Evolutionary conservation across 2,888 invertebrate genomes (phyloP).

Genomic region (Orchesella flavescens): DNA sequence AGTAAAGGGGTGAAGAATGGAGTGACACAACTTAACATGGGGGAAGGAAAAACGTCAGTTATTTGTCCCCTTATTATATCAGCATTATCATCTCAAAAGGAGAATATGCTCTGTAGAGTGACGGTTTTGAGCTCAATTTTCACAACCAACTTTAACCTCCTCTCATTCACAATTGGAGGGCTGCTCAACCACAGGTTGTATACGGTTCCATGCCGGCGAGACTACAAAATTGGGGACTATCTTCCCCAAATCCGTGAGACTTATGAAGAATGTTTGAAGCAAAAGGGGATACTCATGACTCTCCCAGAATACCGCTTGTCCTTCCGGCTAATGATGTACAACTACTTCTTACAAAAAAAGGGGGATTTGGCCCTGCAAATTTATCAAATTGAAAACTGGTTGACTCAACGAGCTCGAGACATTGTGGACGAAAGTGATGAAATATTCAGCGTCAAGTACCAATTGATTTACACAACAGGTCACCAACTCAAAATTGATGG

Average conservation of each 20-base stretch:
- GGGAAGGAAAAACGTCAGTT: conserved; percentile 68
- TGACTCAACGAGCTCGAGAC: conserved; percentile 53
- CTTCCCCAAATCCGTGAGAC: background rate
- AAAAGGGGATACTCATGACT: conserved; percentile 51
- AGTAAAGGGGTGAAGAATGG: too few relatives aligned
- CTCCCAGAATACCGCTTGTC: conserved; percentile 62
- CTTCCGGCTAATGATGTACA: conserved; percentile 49
- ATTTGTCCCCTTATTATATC: conserved; percentile 65
- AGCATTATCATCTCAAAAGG: conserved; percentile 37
- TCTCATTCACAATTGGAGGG: conserved; percentile 61
- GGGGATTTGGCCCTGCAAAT: background rate
- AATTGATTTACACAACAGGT: conserved; percentile 66
- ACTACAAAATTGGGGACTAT: conserved; percentile 29
- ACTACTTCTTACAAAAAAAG: conserved; percentile 1
- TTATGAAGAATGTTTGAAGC: conserved; percentile 47
- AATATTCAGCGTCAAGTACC: conserved; percentile 66
- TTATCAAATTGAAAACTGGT: conserved; percentile 34
- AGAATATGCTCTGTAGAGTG: conserved; percentile 57
- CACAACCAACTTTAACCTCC: conserved; percentile 48
- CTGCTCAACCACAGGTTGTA: conserved; percentile 54
- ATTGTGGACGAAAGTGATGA: conserved; percentile 68
- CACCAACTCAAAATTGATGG: conserved; percentile 45
- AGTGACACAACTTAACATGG: conserved; percentile 67
- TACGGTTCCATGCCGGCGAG: conserved; percentile 65
- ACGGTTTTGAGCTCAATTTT: conserved; percentile 66